These are phyloP conservation scores for Macaria liturata DNA, from an alignment of 2,888 invertebrate species.

Conservation along the genomic window DNA sequence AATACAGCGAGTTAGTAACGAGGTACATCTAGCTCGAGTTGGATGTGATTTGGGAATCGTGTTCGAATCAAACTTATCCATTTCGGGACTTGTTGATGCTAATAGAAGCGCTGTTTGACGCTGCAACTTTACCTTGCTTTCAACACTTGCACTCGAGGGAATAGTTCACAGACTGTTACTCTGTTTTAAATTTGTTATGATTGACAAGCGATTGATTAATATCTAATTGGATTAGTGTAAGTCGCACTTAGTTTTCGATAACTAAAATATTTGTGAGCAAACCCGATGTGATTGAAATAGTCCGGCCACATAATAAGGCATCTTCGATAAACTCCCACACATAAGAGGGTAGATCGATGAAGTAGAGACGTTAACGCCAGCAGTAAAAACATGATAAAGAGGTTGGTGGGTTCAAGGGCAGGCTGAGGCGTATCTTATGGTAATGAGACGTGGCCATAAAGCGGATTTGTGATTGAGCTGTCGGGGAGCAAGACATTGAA, in stretches of 20 bases:
- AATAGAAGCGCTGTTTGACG: constrained; percentile 21
- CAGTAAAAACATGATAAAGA: constrained; percentile 23
- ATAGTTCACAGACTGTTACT: neutral
- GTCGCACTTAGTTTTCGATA: too few species aligned
- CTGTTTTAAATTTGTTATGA: too few species aligned
- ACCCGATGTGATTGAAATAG: too few species aligned
- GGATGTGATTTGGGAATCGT: constrained; percentile 27
- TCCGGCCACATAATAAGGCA: too few species aligned
- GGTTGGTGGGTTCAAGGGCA: constrained; percentile 26
- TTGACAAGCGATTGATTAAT: too few species aligned
- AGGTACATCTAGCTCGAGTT: constrained; percentile 23
- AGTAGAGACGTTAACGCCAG: constrained; percentile 24
- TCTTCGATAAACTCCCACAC: too few species aligned
- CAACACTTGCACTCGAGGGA: constrained; percentile 9
- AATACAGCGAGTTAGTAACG: constrained; percentile 33
- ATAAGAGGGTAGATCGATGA: constrained; percentile 9
- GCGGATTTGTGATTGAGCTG: constrained; percentile 27
- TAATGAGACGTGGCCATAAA: constrained; percentile 30
- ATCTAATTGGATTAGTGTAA: too few species aligned
- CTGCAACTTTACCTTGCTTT: constrained; percentile 3
- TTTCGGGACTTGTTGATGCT: constrained; percentile 29
- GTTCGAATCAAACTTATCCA: constrained; percentile 22
- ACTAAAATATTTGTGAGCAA: too few species aligned
- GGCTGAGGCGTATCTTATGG: constrained; percentile 28
- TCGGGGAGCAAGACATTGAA: constrained; percentile 24